Evolutionary conservation across 2,797 vertebrate species (phyloP).

Genomic region (Catamblyrhynchus diadema): DNA sequence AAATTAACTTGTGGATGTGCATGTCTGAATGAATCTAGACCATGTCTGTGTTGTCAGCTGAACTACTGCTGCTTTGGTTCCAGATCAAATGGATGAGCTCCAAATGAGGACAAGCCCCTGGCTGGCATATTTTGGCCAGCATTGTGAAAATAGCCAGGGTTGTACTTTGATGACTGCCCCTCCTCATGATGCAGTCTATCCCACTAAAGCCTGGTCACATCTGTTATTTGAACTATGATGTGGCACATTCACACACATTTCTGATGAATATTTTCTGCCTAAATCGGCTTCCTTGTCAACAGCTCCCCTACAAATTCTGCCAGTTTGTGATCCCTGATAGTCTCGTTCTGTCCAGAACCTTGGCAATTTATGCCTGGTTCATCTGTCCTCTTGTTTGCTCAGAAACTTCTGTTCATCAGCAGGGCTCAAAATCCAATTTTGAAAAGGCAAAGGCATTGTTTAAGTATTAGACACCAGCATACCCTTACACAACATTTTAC

Average conservation of each 20-base stretch:
- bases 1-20: not conserved
- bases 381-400: not conserved
- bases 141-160: not conserved
- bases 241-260: not conserved
- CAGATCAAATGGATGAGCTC: not conserved
- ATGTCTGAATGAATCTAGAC: not conserved
- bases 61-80: not conserved
- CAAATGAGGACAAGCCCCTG: not conserved
- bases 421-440: not conserved
- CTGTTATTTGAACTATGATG: not conserved
- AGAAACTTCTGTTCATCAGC: not conserved
- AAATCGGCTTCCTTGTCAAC: not conserved
- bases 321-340: not conserved
- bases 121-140: not conserved
- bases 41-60: fast-evolving
- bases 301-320: not conserved
- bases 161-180: not conserved
- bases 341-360: not conserved
- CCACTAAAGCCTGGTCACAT: not conserved
- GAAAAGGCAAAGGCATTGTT: not conserved
- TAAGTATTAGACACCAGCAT: not conserved
- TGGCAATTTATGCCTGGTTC: not conserved
- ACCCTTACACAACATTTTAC: not conserved
- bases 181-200: not conserved
- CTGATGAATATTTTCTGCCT: not conserved